Evolutionary conservation across 2,888 invertebrate species (phyloP).

Genomic region (Lithophane ornitopus): DNA sequence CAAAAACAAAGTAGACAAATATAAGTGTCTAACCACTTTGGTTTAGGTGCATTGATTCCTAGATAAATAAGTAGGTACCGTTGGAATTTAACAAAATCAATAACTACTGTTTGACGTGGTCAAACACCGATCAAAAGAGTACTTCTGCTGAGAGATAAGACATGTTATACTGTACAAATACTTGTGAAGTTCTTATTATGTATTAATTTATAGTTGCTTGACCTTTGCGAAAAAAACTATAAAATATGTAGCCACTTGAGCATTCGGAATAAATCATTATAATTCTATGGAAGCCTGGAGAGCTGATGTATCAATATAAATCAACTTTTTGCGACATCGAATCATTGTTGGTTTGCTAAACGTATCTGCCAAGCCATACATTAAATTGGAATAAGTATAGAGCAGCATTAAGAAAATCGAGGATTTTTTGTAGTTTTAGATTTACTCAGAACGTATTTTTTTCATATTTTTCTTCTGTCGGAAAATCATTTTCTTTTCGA

Average conservation of each 20-base stretch:
- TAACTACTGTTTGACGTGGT: constrained; percentile 25
- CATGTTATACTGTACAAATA: constrained; percentile 19
- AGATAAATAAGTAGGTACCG: constrained; percentile 2
- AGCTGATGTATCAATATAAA: background rate
- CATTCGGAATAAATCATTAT: constrained; percentile 23
- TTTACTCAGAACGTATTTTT: background rate
- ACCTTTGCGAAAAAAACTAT: constrained; percentile 39
- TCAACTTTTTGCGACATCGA: constrained; percentile 16
- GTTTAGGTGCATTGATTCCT: constrained; percentile 19
- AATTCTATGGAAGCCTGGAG: constrained; percentile 4
- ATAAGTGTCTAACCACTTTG: background rate
- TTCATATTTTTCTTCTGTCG: background rate
- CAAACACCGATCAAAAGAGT: constrained; percentile 15
- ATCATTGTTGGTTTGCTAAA: background rate
- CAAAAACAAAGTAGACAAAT: background rate
- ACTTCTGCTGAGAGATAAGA: constrained; percentile 20
- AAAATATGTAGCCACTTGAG: constrained; percentile 2
- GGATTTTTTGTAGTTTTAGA: background rate
- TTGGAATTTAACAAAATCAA: constrained; percentile 33
- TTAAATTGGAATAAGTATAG: background rate
- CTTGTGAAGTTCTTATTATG: background rate
- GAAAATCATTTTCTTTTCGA: background rate
- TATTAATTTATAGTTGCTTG: constrained; percentile 40
- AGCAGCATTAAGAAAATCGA: background rate
- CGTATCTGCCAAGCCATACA: background rate